phyloP scores from a whole-genome alignment of 2,797 vertebrate species.

The Coccyzus lansbergi region DNA sequence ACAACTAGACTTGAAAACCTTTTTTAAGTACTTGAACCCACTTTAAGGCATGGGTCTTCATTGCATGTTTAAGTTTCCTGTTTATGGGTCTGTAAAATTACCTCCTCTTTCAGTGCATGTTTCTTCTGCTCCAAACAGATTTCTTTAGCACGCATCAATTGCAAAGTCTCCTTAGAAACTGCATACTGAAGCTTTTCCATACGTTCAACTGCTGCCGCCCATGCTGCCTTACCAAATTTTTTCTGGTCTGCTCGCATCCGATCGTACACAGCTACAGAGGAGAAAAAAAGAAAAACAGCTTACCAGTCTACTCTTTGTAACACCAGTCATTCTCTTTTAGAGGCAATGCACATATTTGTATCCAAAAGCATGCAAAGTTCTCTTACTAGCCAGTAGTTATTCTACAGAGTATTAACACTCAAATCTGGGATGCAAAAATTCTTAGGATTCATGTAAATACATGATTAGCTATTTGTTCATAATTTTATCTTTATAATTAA shows the following conservation, averaged over 20 bases:
- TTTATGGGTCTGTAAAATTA: slow-evolving; percentile 65
- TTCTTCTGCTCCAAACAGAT: slow-evolving; percentile 97
- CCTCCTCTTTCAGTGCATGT: slow-evolving; percentile 92
- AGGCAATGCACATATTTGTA: neutral
- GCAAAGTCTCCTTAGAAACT: slow-evolving; percentile 94
- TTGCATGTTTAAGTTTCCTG: neutral
- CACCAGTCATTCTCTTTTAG: neutral
- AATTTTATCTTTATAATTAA: neutral
- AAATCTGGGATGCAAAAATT: neutral
- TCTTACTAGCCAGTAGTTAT: neutral
- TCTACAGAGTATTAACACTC: neutral
- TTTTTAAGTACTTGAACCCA: neutral
- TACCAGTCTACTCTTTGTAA: neutral
- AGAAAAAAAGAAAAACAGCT: neutral
- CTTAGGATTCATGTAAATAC: neutral
- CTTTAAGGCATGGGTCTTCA: too few relatives aligned
- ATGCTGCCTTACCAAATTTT: slow-evolving; percentile 94
- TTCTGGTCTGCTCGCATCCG: slow-evolving; percentile 95
- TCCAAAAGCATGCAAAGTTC: neutral
- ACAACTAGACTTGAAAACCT: too few relatives aligned
- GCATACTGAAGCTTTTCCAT: slow-evolving; percentile 95
- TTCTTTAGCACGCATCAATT: slow-evolving; percentile 97
- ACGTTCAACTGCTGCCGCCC: slow-evolving; percentile 91
- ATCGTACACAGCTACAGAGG: slow-evolving; percentile 86
- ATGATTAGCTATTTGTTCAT: neutral